Evolutionary conservation across 2,888 invertebrate species (phyloP).

Genomic region (Fragum whitleyi): DNA sequence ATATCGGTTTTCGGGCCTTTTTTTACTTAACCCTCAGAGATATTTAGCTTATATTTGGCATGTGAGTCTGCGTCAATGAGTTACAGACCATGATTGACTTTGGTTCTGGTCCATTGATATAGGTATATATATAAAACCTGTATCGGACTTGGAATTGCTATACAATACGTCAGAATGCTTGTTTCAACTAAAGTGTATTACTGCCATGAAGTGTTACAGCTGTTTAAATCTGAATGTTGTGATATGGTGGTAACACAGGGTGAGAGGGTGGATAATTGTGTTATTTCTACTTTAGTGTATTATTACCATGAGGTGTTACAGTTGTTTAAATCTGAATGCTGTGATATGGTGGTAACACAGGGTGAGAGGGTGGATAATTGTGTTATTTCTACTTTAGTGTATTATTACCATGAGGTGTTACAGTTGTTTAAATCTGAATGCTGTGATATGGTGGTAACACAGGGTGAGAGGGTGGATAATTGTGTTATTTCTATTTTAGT

Average conservation of each 20-base stretch:
- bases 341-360: conserved; percentile 80
- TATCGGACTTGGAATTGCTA: too few species aligned
- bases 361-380: conserved; percentile 79
- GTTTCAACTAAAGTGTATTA: too few species aligned
- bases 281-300: conserved; percentile 74
- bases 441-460: conserved; percentile 80
- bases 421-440: conserved; percentile 79
- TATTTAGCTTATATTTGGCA: too few species aligned
- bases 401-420: conserved; percentile 81
- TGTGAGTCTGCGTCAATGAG: too few species aligned
- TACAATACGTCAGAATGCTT: too few species aligned
- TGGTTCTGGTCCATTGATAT: too few species aligned
- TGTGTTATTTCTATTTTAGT: conserved; percentile 79
- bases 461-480: conserved; percentile 78
- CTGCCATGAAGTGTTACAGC: conserved; percentile 81
- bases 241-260: conserved; percentile 81
- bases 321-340: conserved; percentile 78
- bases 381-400: conserved; percentile 78
- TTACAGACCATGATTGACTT: too few species aligned
- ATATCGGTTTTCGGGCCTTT: too few species aligned
- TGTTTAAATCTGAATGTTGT: conserved; percentile 79
- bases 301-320: conserved; percentile 81
- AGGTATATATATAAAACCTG: too few species aligned
- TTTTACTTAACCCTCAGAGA: too few species aligned
- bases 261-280: conserved; percentile 77